A percentile compares a stretch with the other conserved stretches of the same genome.
These are phyloP conservation scores for Aegotheles bennettii DNA, from an alignment of 2,113 vertebrate species.

Conservation along the genomic window DNA sequence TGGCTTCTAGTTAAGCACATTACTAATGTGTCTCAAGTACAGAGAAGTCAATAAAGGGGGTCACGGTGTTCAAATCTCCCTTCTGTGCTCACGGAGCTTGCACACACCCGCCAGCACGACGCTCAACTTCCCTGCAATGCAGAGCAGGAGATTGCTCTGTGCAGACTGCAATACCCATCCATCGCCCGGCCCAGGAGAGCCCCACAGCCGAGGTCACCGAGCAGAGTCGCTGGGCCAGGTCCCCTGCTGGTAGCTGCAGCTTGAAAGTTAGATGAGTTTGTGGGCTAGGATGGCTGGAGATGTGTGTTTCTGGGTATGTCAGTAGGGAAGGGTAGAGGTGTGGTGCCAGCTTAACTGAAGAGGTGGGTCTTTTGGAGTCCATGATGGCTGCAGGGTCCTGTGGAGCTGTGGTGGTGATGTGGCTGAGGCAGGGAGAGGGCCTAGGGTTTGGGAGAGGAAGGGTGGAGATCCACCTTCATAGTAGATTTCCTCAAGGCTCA, in stretches of 20 bases:
- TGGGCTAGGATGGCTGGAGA: not conserved
- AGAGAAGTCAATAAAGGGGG: not conserved
- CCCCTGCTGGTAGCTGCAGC: not conserved
- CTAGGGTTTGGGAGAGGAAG: not conserved
- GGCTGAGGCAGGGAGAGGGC: not conserved
- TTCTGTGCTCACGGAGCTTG: not conserved
- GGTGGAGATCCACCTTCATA: not conserved
- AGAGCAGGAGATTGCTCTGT: not conserved
- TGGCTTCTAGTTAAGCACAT: not conserved
- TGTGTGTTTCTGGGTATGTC: not conserved
- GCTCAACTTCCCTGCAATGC: not conserved
- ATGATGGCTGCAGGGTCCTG: not conserved
- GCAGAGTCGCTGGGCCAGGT: not conserved
- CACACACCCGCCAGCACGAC: fast-evolving
- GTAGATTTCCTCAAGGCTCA: not conserved
- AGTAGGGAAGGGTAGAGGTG: not conserved
- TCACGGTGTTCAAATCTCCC: not conserved
- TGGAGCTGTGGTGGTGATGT: not conserved
- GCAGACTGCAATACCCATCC: not conserved
- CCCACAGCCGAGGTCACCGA: fast-evolving
- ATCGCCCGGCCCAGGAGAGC: fast-evolving
- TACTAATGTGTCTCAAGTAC: not conserved
- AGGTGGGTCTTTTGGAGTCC: not conserved
- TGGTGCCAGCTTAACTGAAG: not conserved
- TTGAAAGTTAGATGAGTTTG: not conserved